Evolutionary conservation across 2,888 invertebrate species (phyloP), one percentile per base, ranked within the genome.

Genomic region (Plemyria rubiginata): DNA sequence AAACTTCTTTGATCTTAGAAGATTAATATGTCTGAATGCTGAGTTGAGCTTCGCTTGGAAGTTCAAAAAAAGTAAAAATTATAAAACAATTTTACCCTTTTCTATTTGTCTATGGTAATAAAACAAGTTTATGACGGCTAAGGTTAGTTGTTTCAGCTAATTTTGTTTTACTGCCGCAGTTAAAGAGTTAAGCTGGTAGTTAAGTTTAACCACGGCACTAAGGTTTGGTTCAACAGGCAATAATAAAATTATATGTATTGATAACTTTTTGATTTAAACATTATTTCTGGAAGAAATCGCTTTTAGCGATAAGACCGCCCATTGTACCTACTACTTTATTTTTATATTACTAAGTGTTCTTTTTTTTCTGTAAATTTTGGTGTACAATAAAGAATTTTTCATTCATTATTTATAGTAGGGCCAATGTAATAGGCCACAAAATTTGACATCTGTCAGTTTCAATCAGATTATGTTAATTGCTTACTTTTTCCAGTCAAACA

Each of bases 61-160:
- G 11, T 11, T 32, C 7, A 8, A 49, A 29, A n/a, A 48, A 32
- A 32, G 4, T 15, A 43, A 11, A 45, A 16, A 45, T 16, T 16
- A 9, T 45, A 11, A 43, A 41, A 53, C 32, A 43, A 38, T 41
- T 48, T 55, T 51, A 43, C 28, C 28, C 28, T 15, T 53, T 59
- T 50, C 32, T 32, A 7, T 62, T 57, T 46, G 49, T 58, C 48
- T 57, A 40, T 52, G 51, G 60, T 38, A 38, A 50, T 60, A 60
- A 65, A 57, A 50, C 54, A 41, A 38, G 55, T 65, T 72, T 69
- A 70, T 60, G 60, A 54, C 65, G 12, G 55, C 49, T 54, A 50
- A 54, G 62, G 67, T 63, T 62, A 66, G 72, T 68, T 65, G 63
- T 65, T 66, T 66, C 65, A 63, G 67, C 69, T 70, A 72, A 70